Conservation (phyloP, 2,113 vertebrate species). For the Thymallus thymallus region DNA sequence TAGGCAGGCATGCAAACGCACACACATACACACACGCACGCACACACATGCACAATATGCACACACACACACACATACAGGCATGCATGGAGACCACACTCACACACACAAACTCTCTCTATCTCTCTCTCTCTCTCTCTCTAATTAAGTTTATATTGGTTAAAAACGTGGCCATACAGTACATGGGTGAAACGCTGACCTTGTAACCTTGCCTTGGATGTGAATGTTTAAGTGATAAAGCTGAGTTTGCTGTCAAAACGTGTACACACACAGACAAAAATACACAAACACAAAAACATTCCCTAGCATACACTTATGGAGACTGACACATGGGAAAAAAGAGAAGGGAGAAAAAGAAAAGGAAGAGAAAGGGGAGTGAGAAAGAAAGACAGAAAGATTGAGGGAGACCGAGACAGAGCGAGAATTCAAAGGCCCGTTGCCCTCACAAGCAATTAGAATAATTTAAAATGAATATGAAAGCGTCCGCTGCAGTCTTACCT, state of each 20-base stretch:
- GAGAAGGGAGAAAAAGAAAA: conserved; percentile 9
- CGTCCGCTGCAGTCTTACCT: conserved; percentile 40
- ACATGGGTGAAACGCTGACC: conserved; percentile 39
- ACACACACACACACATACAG: neutral
- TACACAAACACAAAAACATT: conserved; percentile 5
- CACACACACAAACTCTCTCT: neutral
- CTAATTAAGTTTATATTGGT: conserved; percentile 43
- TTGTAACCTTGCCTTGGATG: conserved; percentile 34
- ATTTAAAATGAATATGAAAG: conserved; percentile 51
- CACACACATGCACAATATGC: conserved; percentile 9
- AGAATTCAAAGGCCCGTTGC: conserved; percentile 43
- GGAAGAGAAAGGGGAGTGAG: conserved; percentile 26
- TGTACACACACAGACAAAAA: conserved; percentile 14
- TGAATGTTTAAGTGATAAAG: neutral
- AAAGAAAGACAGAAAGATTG: conserved; percentile 28
- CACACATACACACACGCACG: conserved; percentile 2
- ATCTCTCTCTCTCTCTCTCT: too few relatives aligned
- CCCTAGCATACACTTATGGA: conserved; percentile 30
- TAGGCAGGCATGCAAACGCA: conserved; percentile 8
- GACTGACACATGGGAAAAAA: conserved; percentile 30
- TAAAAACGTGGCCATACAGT: conserved; percentile 47
- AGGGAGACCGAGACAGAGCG: conserved; percentile 31
- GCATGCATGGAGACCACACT: neutral
- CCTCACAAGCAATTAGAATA: conserved; percentile 54
- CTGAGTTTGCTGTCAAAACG: neutral